A percentile compares a stretch with the other conserved stretches of the same genome.
Evolutionary conservation across 2,888 invertebrate species (phyloP).

Genomic region (Leptinotarsa haldemani): DNA sequence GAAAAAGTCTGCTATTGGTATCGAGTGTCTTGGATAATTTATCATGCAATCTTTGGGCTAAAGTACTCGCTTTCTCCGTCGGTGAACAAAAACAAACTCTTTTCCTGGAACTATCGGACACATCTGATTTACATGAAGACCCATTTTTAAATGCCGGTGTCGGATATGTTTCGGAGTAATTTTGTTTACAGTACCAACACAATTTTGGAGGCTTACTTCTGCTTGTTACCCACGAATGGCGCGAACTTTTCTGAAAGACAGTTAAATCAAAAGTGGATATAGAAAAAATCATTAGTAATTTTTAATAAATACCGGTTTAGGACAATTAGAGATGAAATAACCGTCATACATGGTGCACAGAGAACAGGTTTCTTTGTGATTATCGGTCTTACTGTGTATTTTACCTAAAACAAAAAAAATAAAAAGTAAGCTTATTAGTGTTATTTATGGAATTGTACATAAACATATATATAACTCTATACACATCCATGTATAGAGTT

Average conservation of each 20-base stretch:
- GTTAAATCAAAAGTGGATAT: neutral
- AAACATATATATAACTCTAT: too few species aligned
- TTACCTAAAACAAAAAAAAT: neutral
- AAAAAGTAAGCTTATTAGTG: neutral
- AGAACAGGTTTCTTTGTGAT: constrained; percentile 41
- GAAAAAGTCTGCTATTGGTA: constrained; percentile 35
- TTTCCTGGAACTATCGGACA: constrained; percentile 34
- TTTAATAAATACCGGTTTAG: constrained; percentile 24
- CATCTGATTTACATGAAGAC: constrained; percentile 38
- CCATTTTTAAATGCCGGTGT: constrained; percentile 30
- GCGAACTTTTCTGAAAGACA: constrained; percentile 24
- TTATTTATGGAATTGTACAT: too few species aligned
- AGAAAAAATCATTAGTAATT: neutral
- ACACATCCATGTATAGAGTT: too few species aligned
- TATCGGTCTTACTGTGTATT: constrained; percentile 4
- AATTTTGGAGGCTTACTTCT: constrained; percentile 28
- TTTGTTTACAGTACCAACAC: constrained; percentile 43
- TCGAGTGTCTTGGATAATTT: constrained; percentile 42
- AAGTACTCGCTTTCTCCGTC: constrained; percentile 37
- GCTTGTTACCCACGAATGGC: constrained; percentile 5
- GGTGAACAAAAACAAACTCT: constrained; percentile 48
- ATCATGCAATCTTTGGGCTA: constrained; percentile 47
- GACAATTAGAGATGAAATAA: constrained; percentile 39
- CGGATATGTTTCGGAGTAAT: constrained; percentile 22
- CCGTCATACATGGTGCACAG: constrained; percentile 48